A percentile compares a stretch with the other conserved stretches of the same genome.
Evolutionary conservation across 2,113 vertebrate genomes (phyloP).

Genomic region (Ciconia boyciana): DNA sequence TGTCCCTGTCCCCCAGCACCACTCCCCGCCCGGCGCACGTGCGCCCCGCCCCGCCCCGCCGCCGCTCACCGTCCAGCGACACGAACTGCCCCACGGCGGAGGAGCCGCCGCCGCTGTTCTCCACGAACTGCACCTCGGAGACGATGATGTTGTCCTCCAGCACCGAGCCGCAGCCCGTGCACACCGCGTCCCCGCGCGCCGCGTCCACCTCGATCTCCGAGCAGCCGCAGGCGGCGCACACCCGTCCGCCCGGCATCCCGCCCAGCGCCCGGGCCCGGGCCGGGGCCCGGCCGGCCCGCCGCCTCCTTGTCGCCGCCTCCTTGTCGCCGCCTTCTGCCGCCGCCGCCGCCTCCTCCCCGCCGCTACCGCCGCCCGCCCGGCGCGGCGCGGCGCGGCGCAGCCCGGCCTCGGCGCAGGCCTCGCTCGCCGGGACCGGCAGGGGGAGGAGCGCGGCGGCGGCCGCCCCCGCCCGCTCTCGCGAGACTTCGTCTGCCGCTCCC

Average conservation of each 20-base stretch:
- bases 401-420: neutral
- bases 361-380: too few relatives aligned
- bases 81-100: constrained; percentile 96
- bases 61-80: constrained; percentile 85
- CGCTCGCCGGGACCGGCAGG: neutral
- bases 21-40: neutral
- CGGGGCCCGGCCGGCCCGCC: too few relatives aligned
- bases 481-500: neutral
- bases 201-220: constrained; percentile 90
- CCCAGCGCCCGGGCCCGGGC: neutral
- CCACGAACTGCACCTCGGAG: constrained; percentile 95
- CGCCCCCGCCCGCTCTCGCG: neutral
- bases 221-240: constrained; percentile 86
- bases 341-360: neutral
- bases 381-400: too few relatives aligned
- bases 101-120: constrained; percentile 90
- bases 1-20: too few relatives aligned
- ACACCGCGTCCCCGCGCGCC: constrained; percentile 91
- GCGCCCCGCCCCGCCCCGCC: neutral
- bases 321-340: neutral
- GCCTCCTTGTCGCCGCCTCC: too few relatives aligned
- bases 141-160: constrained; percentile 98
- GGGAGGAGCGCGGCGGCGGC: neutral
- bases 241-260: constrained; percentile 80
- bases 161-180: constrained; percentile 91